Base-by-base conservation (phyloP, 1,140 invertebrate genomes). In the Temnothorax nylanderi region DNA sequence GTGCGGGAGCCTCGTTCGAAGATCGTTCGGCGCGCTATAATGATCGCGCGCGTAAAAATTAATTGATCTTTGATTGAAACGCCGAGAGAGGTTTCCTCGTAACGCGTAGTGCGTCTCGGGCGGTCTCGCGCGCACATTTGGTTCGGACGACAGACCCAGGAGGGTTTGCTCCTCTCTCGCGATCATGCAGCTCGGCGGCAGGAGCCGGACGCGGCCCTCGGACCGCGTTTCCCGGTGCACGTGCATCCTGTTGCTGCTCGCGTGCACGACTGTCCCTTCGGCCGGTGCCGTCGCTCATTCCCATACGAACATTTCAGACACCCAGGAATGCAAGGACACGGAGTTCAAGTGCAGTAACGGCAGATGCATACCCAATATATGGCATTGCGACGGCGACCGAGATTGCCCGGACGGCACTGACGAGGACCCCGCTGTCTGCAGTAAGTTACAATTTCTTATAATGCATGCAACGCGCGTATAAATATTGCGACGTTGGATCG, bases 321-420 rank as follows among this genome's bases (percentile, higher is more conserved):
- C 95, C 32, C 95, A 96, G 67, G 96, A 96, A 76, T 98, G 97
- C 92, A 96, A 96, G 7, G 93, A 96, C 4, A 95, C 96, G 10
- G 97, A 98, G 93, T 98, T 98, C 94, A 95, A 95, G 86, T 98
- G 97, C 94, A 96, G 95, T 84, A 97, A 97, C 67, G 97, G 97
- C 58, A 96, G 96, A 84, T 99, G 98, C 93, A 98, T 99, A 89
- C 97, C 98, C 0, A 93, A 94, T 62, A 95, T 96, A 90, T 98
- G 98, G 97, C 96, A 96, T 67, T 98, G 97, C 90, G 98, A 98
- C 93, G 96, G 96, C 60, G 97, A 98, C 91, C 96, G 97, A 87
- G 98, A 98, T 93, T 98, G 98, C 91, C 93, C 95, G 16, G 98
- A 98, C 93, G 96, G 96, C 8, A 97, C 96, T 0, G 98, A 98